phyloP scores from a whole-genome alignment of 1,140 invertebrate genomes.

The Rhopalosiphum padi region DNA sequence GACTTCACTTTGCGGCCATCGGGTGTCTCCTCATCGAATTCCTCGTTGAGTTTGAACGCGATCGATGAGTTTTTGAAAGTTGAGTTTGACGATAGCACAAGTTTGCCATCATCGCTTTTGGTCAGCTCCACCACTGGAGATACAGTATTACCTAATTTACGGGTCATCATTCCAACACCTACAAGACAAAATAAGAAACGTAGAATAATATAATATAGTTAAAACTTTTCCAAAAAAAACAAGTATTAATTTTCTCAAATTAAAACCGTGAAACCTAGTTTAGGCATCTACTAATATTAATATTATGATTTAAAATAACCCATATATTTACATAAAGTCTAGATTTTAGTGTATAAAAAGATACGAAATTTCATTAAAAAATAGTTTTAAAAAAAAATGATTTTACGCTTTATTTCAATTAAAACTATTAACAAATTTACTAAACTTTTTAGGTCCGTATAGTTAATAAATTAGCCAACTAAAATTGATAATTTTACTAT shows the following conservation, averaged over 20 bases:
- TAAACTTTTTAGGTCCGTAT: no score
- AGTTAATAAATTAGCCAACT: no score
- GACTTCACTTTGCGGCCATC: slow-evolving; percentile 85
- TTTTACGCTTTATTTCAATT: no score
- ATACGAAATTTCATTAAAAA: no score
- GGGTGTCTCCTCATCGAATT: slow-evolving; percentile 85
- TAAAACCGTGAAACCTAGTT: no score
- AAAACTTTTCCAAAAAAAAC: neutral
- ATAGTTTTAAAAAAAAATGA: no score
- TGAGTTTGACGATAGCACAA: slow-evolving; percentile 78
- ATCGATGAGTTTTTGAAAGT: slow-evolving; percentile 83
- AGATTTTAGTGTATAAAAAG: no score
- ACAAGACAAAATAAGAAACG: neutral
- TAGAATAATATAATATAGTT: neutral
- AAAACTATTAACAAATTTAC: no score
- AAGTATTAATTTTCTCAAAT: neutral
- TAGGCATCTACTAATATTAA: no score
- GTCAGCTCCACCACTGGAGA: slow-evolving; percentile 78
- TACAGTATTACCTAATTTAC: slow-evolving; percentile 77
- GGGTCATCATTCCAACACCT: slow-evolving; percentile 80
- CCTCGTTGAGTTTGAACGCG: slow-evolving; percentile 80
- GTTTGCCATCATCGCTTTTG: slow-evolving; percentile 72
- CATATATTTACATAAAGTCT: no score
- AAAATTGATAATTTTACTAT: no score
- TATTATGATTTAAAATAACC: no score